Percentiles rank a stretch among this genome's conserved stretches.
Evolutionary conservation across 2,888 invertebrate species (phyloP).

Genomic region (Acrobasis suavella): DNA sequence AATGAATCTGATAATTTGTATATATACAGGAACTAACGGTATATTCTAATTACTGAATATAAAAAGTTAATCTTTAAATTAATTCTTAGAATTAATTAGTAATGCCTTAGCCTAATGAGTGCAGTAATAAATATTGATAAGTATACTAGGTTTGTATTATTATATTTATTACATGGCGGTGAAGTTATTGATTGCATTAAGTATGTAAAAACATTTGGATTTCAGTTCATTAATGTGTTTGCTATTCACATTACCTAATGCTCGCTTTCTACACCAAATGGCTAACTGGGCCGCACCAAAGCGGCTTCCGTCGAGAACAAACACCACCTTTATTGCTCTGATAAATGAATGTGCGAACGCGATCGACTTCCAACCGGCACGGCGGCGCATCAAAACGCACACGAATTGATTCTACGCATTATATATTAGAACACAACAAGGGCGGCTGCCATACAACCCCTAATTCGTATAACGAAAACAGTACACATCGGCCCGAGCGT

Average conservation of each 20-base stretch:
- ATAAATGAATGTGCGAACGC: conserved; percentile 65
- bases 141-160: too few species aligned
- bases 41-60: too few species aligned
- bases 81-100: too few species aligned
- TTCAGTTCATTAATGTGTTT: background rate
- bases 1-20: too few species aligned
- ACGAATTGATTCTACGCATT: conserved; percentile 48
- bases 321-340: conserved; percentile 54
- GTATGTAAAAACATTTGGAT: background rate
- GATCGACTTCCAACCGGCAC: conserved; percentile 42
- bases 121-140: too few species aligned
- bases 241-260: background rate
- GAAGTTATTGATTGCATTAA: too few species aligned
- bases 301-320: conserved; percentile 59
- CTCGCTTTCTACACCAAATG: conserved; percentile 22
- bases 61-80: too few species aligned
- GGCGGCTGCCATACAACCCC: conserved; percentile 52
- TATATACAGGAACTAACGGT: too few species aligned
- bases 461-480: conserved; percentile 78
- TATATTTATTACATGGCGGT: too few species aligned
- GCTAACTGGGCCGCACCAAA: conserved; percentile 35
- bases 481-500: conserved; percentile 71
- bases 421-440: conserved; percentile 52
- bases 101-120: too few species aligned
- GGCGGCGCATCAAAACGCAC: conserved; percentile 47